Evolutionary conservation across 2,797 vertebrate species (phyloP).

Genomic region (Champsocephalus gunnari): DNA sequence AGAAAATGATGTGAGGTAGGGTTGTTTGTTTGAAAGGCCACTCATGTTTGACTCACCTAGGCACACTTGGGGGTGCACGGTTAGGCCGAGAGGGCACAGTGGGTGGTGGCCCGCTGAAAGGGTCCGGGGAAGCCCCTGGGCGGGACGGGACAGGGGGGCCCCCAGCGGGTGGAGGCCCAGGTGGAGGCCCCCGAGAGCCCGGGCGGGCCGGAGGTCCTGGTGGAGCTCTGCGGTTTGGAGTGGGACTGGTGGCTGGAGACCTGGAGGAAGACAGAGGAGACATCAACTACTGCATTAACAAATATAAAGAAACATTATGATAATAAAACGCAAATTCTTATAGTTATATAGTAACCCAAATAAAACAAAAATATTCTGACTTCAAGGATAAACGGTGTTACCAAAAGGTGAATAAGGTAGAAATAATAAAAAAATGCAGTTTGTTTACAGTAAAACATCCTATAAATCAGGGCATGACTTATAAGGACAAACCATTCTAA

Average conservation of each 20-base stretch:
- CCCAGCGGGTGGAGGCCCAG: constrained; percentile 92
- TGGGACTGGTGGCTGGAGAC: constrained; percentile 96
- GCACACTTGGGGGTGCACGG: constrained; percentile 95
- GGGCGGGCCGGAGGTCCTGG: constrained; percentile 94
- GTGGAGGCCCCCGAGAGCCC: constrained; percentile 92
- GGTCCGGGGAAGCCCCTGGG: constrained; percentile 95
- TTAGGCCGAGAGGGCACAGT: constrained; percentile 97
- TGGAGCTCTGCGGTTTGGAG: constrained; percentile 94
- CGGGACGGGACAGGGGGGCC: constrained; percentile 96
- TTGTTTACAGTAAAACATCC: too few relatives aligned
- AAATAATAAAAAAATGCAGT: too few relatives aligned
- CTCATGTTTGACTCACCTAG: constrained; percentile 89
- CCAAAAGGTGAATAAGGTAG: too few relatives aligned
- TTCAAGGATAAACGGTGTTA: background rate
- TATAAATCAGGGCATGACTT: too few relatives aligned
- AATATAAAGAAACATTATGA: background rate
- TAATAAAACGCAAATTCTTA: background rate
- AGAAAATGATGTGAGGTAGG: background rate
- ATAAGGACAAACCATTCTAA: too few relatives aligned
- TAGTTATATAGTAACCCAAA: background rate
- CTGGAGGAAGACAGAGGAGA: constrained; percentile 68
- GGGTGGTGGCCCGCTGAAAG: constrained; percentile 94
- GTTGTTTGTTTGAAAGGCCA: background rate
- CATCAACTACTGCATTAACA: background rate
- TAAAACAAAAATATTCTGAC: background rate